Percentiles rank a stretch among this genome's conserved stretches.
Conservation (phyloP, 64 coral and sea anemone genomes). For the Montipora efflorescens region DNA sequence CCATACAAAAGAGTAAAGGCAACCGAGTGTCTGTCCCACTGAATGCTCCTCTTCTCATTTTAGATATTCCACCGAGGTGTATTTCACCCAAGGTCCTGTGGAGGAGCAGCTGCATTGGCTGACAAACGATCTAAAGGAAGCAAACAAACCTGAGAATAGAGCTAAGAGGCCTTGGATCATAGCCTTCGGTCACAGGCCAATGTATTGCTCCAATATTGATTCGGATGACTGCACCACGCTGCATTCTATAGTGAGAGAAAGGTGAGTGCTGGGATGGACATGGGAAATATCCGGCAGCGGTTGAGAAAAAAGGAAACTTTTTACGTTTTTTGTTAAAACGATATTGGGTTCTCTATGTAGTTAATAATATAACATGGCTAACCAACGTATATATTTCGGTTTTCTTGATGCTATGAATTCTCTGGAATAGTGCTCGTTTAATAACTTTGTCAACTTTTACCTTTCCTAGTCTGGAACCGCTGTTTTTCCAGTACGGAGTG, state of each 20-base stretch:
- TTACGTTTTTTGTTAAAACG: not conserved
- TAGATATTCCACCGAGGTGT: constrained; percentile 88
- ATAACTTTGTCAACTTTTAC: too few species aligned
- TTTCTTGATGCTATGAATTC: too few species aligned
- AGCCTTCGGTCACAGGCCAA: constrained; percentile 91
- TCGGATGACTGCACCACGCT: constrained; percentile 76
- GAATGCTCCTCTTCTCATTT: not conserved
- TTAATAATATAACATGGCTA: too few species aligned
- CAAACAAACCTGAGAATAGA: constrained; percentile 84
- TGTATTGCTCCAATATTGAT: constrained; percentile 99
- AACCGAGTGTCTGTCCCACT: too few species aligned
- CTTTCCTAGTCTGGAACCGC: constrained; percentile 69
- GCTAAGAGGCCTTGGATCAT: constrained; percentile 87
- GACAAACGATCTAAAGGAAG: constrained; percentile 72
- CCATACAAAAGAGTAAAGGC: too few species aligned
- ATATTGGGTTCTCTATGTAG: too few species aligned
- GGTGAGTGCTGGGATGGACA: not conserved
- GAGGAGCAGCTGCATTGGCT: constrained; percentile 69
- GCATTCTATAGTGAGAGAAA: constrained; percentile 50
- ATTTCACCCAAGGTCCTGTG: constrained; percentile 65
- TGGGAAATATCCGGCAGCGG: not conserved
- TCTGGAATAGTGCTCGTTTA: too few species aligned
- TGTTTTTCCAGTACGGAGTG: constrained; percentile 91
- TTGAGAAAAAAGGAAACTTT: not conserved
- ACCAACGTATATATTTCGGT: too few species aligned